Conservation (phyloP, 2,113 vertebrate genomes). For the Eulemur macaco region DNA sequence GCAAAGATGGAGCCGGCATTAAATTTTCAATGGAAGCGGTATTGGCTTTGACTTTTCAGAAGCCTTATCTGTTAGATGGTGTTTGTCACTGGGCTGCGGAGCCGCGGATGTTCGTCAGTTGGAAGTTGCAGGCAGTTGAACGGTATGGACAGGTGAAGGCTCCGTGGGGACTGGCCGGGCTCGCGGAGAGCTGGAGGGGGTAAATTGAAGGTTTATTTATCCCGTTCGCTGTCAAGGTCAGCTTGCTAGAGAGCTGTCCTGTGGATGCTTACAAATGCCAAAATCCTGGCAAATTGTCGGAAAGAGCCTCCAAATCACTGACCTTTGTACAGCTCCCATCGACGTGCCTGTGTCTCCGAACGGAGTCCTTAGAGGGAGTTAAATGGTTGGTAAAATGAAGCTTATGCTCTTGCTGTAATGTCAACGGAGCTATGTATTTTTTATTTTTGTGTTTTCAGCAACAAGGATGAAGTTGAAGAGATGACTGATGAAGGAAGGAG, state of each 20-base stretch:
- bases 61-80: slow-evolving; percentile 94
- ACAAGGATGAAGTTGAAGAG: slow-evolving; percentile 50
- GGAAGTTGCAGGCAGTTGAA: slow-evolving; percentile 93
- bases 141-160: slow-evolving; percentile 99
- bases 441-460: slow-evolving; percentile 71
- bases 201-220: slow-evolving; percentile 99
- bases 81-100: slow-evolving; percentile 96
- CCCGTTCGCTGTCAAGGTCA: slow-evolving; percentile 99
- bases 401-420: slow-evolving; percentile 80
- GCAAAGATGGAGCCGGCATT: slow-evolving; percentile 94
- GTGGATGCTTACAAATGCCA: slow-evolving; percentile 99
- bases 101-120: slow-evolving; percentile 89
- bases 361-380: slow-evolving; percentile 92
- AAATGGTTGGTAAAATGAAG: slow-evolving; percentile 86
- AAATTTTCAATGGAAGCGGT: slow-evolving; percentile 94
- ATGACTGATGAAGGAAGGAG: slow-evolving; percentile 19
- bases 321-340: slow-evolving; percentile 97
- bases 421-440: slow-evolving; percentile 75
- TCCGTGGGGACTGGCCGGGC: slow-evolving; percentile 93
- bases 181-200: slow-evolving; percentile 89
- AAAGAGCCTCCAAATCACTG: slow-evolving; percentile 94
- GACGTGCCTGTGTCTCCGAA: slow-evolving; percentile 93
- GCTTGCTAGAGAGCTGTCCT: slow-evolving; percentile 98
- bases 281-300: slow-evolving; percentile 98
- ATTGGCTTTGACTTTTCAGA: slow-evolving; percentile 98